phyloP scores from a whole-genome alignment of 2,797 vertebrate species.

The Crypturellus tataupa region DNA sequence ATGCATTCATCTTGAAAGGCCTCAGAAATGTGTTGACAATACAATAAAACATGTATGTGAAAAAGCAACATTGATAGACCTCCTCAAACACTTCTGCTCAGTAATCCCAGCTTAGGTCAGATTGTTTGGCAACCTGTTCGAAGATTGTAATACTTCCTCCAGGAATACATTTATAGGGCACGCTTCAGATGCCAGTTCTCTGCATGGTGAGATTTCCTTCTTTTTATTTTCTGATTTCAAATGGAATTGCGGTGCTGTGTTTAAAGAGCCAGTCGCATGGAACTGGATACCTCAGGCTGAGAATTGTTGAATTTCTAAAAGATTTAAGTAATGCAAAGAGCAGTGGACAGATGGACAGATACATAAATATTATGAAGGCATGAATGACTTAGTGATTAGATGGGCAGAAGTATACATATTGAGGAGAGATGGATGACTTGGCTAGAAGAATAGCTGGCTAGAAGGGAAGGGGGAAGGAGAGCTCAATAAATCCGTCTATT shows the following conservation, averaged over 20 bases:
- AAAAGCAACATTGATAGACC: neutral
- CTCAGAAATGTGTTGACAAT: conserved; percentile 23
- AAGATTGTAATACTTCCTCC: neutral
- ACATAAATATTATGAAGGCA: neutral
- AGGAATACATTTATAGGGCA: neutral
- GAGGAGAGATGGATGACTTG: neutral
- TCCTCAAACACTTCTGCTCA: neutral
- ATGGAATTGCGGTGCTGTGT: neutral
- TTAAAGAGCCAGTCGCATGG: neutral
- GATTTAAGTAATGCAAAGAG: neutral
- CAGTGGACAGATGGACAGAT: neutral
- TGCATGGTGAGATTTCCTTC: neutral
- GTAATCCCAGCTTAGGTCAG: neutral
- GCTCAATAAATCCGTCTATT: neutral
- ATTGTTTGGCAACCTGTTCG: neutral
- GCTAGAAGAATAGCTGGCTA: neutral
- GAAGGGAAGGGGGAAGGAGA: neutral
- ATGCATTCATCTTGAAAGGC: neutral
- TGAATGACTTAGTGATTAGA: neutral
- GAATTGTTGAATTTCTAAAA: neutral
- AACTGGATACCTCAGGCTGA: neutral
- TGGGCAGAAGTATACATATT: neutral
- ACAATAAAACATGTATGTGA: neutral
- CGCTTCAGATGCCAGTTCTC: neutral
- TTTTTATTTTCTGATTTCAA: neutral